Conservation (phyloP, 2,888 invertebrate species). For the Camptogramma bilineatum region DNA sequence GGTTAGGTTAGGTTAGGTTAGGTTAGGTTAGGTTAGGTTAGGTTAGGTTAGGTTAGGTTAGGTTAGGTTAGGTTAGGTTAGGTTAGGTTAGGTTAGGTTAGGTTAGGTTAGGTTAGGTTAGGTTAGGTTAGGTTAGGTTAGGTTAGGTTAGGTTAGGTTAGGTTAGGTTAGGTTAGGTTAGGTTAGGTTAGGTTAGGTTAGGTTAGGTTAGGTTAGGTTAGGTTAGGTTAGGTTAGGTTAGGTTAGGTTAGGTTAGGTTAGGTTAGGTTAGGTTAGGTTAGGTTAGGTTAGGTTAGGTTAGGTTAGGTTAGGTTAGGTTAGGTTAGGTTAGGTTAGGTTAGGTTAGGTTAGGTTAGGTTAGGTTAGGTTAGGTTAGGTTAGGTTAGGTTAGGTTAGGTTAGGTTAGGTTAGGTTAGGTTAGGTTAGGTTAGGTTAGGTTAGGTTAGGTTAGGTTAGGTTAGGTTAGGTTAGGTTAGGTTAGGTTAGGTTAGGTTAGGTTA, state of each 20-base stretch:
- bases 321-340: conserved; percentile 30
- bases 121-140: conserved; percentile 35
- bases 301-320: conserved; percentile 32
- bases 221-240: conserved; percentile 31
- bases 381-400: conserved; percentile 10
- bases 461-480: conserved; percentile 2
- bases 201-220: conserved; percentile 32
- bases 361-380: conserved; percentile 31
- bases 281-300: conserved; percentile 29
- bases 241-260: conserved; percentile 30
- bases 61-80: conserved; percentile 34
- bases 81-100: conserved; percentile 34
- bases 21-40: conserved; percentile 33
- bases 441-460: conserved; percentile 9
- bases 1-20: conserved; percentile 31
- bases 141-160: conserved; percentile 34
- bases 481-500: too few species aligned
- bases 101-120: conserved; percentile 34
- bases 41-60: conserved; percentile 33
- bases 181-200: conserved; percentile 34
- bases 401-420: conserved; percentile 14
- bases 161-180: conserved; percentile 34
- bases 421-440: conserved; percentile 19
- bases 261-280: conserved; percentile 29
- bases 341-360: conserved; percentile 30